Evolutionary conservation across 2,113 vertebrate genomes (phyloP).

Genomic region (Myrmecobius fasciatus): DNA sequence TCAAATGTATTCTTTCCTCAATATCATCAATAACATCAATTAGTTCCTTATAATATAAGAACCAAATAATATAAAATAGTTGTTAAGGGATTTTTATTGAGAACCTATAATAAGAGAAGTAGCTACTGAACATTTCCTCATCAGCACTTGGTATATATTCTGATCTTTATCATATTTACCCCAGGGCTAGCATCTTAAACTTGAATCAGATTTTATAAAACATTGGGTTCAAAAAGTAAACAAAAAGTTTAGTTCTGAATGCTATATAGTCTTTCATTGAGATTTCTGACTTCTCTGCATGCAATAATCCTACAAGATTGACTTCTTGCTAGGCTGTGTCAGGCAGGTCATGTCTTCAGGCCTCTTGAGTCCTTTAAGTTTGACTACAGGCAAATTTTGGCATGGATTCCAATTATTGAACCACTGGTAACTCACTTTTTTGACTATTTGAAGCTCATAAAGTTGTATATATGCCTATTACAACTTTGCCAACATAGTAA

Average conservation of each 20-base stretch:
- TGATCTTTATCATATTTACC: not conserved
- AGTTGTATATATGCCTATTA: not conserved
- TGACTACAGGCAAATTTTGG: not conserved
- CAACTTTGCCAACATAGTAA: not conserved
- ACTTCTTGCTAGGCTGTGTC: no score
- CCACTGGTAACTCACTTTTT: not conserved
- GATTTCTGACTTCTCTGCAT: not conserved
- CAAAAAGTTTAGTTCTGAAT: not conserved
- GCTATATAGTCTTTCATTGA: no score
- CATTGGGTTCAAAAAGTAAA: not conserved
- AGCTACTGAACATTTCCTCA: not conserved
- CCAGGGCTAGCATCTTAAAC: not conserved
- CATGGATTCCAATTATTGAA: not conserved
- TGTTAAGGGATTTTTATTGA: no score
- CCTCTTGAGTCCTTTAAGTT: not conserved
- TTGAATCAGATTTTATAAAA: not conserved
- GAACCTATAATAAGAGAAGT: not conserved
- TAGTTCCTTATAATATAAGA: not conserved
- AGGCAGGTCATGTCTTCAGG: not conserved
- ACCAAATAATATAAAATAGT: not conserved
- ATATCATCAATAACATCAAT: not conserved
- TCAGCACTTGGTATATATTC: not conserved
- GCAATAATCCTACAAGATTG: not conserved
- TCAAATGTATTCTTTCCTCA: no score
- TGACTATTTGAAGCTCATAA: not conserved